A percentile compares a stretch with the other conserved stretches of the same genome.
Evolutionary conservation across 37 sponge, comb jelly and placozoan genomes (phyloP).

Genomic region (Beroe ovata): DNA sequence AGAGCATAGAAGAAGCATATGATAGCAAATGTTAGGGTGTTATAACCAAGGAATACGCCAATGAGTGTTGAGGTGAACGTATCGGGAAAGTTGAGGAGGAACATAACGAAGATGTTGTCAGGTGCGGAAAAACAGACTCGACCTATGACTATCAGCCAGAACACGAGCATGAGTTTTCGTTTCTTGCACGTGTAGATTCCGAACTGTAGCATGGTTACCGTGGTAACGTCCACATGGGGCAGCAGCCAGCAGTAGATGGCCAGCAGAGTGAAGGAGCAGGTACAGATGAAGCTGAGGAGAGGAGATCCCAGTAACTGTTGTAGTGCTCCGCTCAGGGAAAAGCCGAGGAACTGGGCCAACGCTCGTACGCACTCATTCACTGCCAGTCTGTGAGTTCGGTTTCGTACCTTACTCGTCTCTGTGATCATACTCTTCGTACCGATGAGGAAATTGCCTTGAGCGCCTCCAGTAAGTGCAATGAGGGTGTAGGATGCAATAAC

Average conservation of each 20-base stretch:
- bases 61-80: conserved; percentile 16
- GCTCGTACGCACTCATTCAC: conserved; percentile 8
- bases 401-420: neutral
- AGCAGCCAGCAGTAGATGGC: neutral
- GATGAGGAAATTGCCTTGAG: neutral
- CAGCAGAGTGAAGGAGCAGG: neutral
- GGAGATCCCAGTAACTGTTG: neutral
- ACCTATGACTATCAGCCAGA: neutral
- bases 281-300: conserved; percentile 6
- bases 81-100: neutral
- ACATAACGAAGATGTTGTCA: conserved; percentile 20
- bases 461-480: neutral
- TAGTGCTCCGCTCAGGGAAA: conserved; percentile 34
- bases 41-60: conserved; percentile 33
- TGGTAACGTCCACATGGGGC: neutral
- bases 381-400: conserved; percentile 1
- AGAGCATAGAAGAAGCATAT: conserved; percentile 18
- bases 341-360: conserved; percentile 16
- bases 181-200: neutral
- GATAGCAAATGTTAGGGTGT: neutral
- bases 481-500: neutral
- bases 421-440: conserved; percentile 30
- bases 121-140: conserved; percentile 25
- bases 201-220: neutral
- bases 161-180: neutral